These are phyloP conservation scores for Limanda limanda DNA, from an alignment of 2,113 vertebrate genomes.

Conservation along the genomic window DNA sequence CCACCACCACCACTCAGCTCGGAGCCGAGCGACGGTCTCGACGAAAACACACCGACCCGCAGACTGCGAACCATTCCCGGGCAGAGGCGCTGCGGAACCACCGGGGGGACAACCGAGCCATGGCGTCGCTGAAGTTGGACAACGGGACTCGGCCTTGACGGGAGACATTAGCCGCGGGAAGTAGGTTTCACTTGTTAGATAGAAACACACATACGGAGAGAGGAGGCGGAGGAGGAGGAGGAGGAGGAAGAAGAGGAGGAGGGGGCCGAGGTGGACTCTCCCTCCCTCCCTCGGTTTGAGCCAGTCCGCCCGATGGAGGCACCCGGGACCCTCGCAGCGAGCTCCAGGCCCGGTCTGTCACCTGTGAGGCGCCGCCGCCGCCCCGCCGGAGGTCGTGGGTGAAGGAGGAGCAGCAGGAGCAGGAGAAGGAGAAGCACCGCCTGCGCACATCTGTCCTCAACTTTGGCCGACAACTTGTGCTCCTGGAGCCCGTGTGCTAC, in stretches of 20 bases:
- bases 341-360: conserved; percentile 67
- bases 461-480: conserved; percentile 6
- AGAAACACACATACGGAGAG: conserved; percentile 27
- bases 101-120: conserved; percentile 52
- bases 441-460: not conserved
- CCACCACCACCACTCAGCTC: conserved; percentile 13
- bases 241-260: conserved; percentile 29
- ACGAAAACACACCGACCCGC: conserved; percentile 70
- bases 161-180: conserved; percentile 9
- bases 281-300: conserved; percentile 50
- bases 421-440: not conserved
- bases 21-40: conserved; percentile 54
- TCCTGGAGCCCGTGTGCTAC: not conserved
- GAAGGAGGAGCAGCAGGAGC: not conserved
- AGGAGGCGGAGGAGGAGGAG: conserved; percentile 29
- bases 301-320: conserved; percentile 69
- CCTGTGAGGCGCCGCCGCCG: conserved; percentile 57
- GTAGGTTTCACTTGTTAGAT: conserved; percentile 50
- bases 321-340: conserved; percentile 68
- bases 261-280: conserved; percentile 54
- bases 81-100: conserved; percentile 16
- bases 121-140: conserved; percentile 56
- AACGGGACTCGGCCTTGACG: conserved; percentile 16
- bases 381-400: conserved; percentile 13
- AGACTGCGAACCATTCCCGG: conserved; percentile 47